These are phyloP conservation scores for Actinia equina DNA, from an alignment of 64 coral and sea anemone species.

Conservation along the genomic window DNA sequence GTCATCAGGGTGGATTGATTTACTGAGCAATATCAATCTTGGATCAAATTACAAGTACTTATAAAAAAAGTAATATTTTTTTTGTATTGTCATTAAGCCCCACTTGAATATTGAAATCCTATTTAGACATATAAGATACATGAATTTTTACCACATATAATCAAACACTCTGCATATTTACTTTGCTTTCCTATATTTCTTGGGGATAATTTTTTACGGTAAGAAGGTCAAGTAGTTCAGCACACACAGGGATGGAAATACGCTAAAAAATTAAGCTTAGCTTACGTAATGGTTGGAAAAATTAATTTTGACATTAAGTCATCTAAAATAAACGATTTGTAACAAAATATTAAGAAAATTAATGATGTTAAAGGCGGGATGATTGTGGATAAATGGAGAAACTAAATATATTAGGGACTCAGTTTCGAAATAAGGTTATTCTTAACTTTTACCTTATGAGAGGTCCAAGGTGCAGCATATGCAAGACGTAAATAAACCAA, in stretches of 20 bases:
- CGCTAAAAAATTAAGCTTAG: too few species aligned
- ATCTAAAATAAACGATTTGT: too few species aligned
- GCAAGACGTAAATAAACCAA: conserved; percentile 61
- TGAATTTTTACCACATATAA: too few species aligned
- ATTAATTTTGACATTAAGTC: too few species aligned
- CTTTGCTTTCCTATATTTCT: too few species aligned
- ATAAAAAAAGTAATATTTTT: not conserved
- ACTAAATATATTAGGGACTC: not conserved
- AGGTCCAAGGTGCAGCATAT: conserved; percentile 71
- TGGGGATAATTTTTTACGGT: too few species aligned
- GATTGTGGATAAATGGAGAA: not conserved
- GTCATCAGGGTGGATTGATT: not conserved
- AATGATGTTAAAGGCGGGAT: not conserved
- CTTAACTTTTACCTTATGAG: conserved; percentile 44
- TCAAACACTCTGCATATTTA: too few species aligned
- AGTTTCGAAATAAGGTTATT: not conserved
- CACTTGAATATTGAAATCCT: not conserved
- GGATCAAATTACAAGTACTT: conserved; percentile 54
- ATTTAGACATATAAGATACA: too few species aligned
- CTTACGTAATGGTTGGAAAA: too few species aligned
- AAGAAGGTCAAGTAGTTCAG: too few species aligned
- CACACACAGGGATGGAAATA: too few species aligned
- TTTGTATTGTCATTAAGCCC: not conserved
- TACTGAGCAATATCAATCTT: conserved; percentile 1
- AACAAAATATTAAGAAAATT: not conserved